Base-by-base conservation (phyloP, 2,888 invertebrate species). In the Andrena fulva region DNA sequence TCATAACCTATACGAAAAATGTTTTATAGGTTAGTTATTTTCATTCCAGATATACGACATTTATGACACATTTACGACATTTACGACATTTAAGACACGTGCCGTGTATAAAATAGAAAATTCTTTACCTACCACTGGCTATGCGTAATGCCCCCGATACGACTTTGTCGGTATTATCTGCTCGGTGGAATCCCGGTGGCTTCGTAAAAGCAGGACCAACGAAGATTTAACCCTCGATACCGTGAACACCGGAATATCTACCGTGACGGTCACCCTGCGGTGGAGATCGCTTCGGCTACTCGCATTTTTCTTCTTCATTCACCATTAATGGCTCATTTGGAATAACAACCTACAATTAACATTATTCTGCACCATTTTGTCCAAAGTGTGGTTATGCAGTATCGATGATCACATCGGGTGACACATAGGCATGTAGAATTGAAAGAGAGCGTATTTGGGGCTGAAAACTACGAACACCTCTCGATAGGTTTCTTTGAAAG, bases 131-230 rank as follows among this genome's bases (percentile, higher is more conserved):
- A 20, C 20, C 20, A 20, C 20, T 20, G 20, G 20, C 20, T 20
- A 20, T 71, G 87, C 81, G 85, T 81, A 87, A 76, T 73, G 73
- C 77, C 56, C 60, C 60, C 52, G 85, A 63, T 75, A 69, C 59
- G 63, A 72, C 69, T 83, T 82, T 84, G 88, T 86, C 86, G 86
- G 84, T 77, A 66, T 77, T 80, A 81, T 79, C 71, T 80, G n/a
- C 64, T 7, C 35, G 67, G 35, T 8, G 42, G 50, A 31, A 29
- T 35, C 56, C 35, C 63, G 63, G 70, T 62, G 42, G 33, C 62
- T 64, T 12, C 42, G 68, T 64, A 69, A 80, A 86, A 84, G 76
- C 76, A 20, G 52, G 56, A 71, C 71, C 67, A 56, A 20, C 33
- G 8, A 56, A 81, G 81, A 82, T 82, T 82, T 80, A 56, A 74